These are phyloP conservation scores for Brachionus sp. DNA, from an alignment of 1,140 invertebrate species.

Conservation along the genomic window DNA sequence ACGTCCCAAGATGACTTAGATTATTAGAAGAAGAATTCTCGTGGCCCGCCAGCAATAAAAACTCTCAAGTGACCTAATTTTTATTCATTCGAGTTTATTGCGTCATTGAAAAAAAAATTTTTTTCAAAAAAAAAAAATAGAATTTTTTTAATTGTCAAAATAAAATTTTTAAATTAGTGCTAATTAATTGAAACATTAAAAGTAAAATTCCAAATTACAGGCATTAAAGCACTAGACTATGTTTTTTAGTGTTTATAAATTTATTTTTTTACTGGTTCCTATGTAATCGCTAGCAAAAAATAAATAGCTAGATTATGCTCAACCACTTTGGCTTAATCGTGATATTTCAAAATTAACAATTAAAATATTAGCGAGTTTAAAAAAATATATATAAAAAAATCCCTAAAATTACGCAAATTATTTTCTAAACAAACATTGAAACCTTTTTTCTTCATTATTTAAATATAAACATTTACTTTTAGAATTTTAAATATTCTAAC, in stretches of 20 bases:
- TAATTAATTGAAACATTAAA: neutral
- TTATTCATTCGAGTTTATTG: neutral
- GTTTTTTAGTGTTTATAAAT: neutral
- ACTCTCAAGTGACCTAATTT: neutral
- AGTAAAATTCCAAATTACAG: neutral
- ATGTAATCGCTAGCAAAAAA: neutral
- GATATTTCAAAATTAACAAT: slow-evolving; percentile 4
- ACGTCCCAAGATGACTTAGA: neutral
- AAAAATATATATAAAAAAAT: neutral
- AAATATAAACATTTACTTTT: neutral
- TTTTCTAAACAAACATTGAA: neutral
- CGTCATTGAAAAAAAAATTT: neutral
- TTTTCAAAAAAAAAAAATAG: neutral
- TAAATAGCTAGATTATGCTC: neutral
- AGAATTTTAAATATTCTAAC: neutral
- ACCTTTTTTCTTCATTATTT: neutral
- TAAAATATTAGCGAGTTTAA: neutral
- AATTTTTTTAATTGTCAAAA: neutral
- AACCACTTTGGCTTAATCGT: neutral
- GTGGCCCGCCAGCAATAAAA: neutral
- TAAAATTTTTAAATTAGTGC: neutral
- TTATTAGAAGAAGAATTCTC: neutral
- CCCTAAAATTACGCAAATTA: neutral
- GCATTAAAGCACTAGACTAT: neutral
- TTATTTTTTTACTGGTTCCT: neutral